Conservation (phyloP, 2,113 vertebrate species). For the Labeo rohita region DNA sequence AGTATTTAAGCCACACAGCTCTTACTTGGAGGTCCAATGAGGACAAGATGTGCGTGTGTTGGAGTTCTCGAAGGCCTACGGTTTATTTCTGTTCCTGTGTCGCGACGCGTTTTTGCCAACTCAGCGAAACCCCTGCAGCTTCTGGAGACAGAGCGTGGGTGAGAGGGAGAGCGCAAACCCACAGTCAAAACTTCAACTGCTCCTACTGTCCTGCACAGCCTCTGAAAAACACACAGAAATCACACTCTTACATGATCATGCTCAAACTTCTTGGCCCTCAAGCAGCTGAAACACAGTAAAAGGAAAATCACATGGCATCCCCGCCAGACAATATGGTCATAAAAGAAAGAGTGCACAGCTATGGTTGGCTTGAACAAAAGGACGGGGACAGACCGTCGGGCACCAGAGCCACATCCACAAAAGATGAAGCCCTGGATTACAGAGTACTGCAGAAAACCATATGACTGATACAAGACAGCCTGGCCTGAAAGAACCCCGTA, state of each 20-base stretch:
- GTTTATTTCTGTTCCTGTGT: constrained; percentile 76
- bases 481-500: neutral
- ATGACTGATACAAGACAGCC: constrained; percentile 8
- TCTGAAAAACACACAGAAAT: constrained; percentile 13
- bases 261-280: neutral
- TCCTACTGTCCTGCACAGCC: constrained; percentile 2
- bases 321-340: constrained; percentile 24
- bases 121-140: constrained; percentile 78
- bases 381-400: constrained; percentile 42
- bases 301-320: constrained; percentile 30
- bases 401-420: constrained; percentile 31
- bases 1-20: constrained; percentile 14
- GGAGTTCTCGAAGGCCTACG: constrained; percentile 38
- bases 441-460: constrained; percentile 31
- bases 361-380: constrained; percentile 25
- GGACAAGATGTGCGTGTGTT: constrained; percentile 19
- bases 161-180: constrained; percentile 24
- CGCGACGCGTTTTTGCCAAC: constrained; percentile 82
- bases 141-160: constrained; percentile 34
- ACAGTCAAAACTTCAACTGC: constrained; percentile 6
- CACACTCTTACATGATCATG: constrained; percentile 17
- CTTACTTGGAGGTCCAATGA: constrained; percentile 26
- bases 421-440: constrained; percentile 16
- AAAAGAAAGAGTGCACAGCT: constrained; percentile 31
- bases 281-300: constrained; percentile 36